Base-by-base conservation (phyloP, 2,888 invertebrate genomes). In the Drosophila cognata region DNA sequence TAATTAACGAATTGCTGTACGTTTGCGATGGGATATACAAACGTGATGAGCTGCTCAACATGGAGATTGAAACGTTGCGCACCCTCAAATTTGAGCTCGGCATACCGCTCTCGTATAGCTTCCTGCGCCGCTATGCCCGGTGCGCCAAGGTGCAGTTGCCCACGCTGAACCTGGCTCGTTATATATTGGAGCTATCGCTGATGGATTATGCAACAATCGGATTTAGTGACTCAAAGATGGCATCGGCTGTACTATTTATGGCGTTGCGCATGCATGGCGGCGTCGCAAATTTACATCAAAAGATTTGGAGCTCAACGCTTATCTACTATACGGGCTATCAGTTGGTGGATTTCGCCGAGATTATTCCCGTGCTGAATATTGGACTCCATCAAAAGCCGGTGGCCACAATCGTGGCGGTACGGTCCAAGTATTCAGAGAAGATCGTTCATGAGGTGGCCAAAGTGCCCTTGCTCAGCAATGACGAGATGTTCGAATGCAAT, bases 11-110 rank as follows among this genome's bases (percentile, higher is more conserved):
- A 92, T 99, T 99, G 93, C 94, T 99, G 71, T 99, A 98, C 93
- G 97, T 99, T 91, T 99, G 99, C 93, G 99, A 99, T 94, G 98
- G 98, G 84, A 98, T 98, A 36, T 99, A 99, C 94, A 95, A 95
- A 11, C 95, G 97, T 71, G 94, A 95, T 69, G 97, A 99, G 92
- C 94, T 99, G 71, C 95, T 98, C 64, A 94, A 95, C 79, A 99
- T 99, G 98, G 99, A 99, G 94, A 96, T 96, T 83, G 95, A 95
- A 90, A 95, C 99, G 65, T 94, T 99, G 58, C 96, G 96, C 91
- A 94, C 96, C 10, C 94, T 99, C 66, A 96, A 96, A 90, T 99
- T 96, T 93, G 97, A 99, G 93, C 95, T 99, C 79, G 98, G 99
- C 70, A 95, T 98, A 84, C 99, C 99, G n/a, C 94, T 99, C 29